Evolutionary conservation across 2,797 vertebrate species (phyloP), one percentile per base, ranked within the genome.

Genomic region (Xenentodon cancila): DNA sequence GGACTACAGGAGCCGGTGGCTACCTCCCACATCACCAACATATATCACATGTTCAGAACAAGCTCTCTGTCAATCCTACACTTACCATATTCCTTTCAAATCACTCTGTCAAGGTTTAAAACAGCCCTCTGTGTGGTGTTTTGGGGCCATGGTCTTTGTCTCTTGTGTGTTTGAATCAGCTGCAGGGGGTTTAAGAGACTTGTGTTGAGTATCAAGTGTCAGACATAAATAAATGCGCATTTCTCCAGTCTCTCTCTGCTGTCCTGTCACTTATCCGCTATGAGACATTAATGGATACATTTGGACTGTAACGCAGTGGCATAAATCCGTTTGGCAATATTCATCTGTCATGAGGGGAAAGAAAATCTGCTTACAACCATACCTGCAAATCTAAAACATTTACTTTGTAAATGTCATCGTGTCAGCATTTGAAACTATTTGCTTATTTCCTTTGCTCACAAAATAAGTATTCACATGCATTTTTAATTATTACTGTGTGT

Each of bases 1-100:
- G 94, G 89, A 91, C 90, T 71, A 62, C 70, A 62, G 81, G 67
- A 84, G 88, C 81, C 73, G 72, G 77, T 88, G 85, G 88, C 88
- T 81, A 80, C 84, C 74, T 81, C 74, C 81, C 56, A 75, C 78
- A 82, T 73, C 84, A 66, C 55, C 73, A 75, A 73, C 70, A 75
- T 81, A 70, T 62, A 63, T 59, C 25, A 66, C 69, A 71, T 34
- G 62, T 54, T 64, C 68, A 68, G 70, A 53, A 30, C 64, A 59
- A 55, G 67, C 68, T 68, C 52, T n/a, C 51, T 68, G 56, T 71
- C 64, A 77, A 50, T 45, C 43, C 32, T 53, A 55, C 61, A 44
- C 43, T 52, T 37, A 48, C 17, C 18, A 48, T 40, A 54, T 68
- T 59, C 58, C 46, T 44, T 22, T 55, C 25, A 67, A 50, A 62